A percentile compares a stretch with the other conserved stretches of the same genome.
These are phyloP conservation scores for Macquaria ambigua DNA, from an alignment of 2,113 vertebrate species.

Conservation along the genomic window DNA sequence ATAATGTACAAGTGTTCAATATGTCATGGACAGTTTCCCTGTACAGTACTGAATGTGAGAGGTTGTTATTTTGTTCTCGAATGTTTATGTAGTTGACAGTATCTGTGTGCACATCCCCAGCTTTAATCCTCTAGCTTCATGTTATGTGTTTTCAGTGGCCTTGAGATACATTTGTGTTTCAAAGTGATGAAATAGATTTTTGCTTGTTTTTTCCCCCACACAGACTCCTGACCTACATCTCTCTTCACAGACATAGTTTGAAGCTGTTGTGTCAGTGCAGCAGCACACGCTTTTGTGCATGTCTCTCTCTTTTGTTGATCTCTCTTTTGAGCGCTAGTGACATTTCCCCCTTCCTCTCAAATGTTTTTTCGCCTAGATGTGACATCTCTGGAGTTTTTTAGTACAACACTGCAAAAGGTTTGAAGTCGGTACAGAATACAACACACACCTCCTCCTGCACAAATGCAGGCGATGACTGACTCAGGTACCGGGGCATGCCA, in stretches of 20 bases:
- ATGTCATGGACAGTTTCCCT: neutral
- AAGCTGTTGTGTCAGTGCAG: constrained; percentile 15
- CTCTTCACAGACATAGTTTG: constrained; percentile 8
- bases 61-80: neutral
- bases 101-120: neutral
- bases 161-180: constrained; percentile 26
- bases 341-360: neutral
- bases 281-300: constrained; percentile 5
- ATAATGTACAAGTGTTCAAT: neutral
- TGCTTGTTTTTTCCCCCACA: neutral
- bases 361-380: constrained; percentile 12
- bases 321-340: constrained; percentile 3
- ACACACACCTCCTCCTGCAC: constrained; percentile 10
- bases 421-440: neutral
- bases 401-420: neutral
- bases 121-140: neutral
- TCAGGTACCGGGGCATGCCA: neutral
- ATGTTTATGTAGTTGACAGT: neutral
- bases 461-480: neutral
- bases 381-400: neutral
- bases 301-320: neutral
- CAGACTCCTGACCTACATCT: constrained; percentile 42
- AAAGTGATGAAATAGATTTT: constrained; percentile 16
- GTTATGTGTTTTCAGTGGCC: neutral
- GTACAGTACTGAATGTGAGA: neutral